phyloP scores from a whole-genome alignment of 2,797 vertebrate species.

The Molossus alvarezi region DNA sequence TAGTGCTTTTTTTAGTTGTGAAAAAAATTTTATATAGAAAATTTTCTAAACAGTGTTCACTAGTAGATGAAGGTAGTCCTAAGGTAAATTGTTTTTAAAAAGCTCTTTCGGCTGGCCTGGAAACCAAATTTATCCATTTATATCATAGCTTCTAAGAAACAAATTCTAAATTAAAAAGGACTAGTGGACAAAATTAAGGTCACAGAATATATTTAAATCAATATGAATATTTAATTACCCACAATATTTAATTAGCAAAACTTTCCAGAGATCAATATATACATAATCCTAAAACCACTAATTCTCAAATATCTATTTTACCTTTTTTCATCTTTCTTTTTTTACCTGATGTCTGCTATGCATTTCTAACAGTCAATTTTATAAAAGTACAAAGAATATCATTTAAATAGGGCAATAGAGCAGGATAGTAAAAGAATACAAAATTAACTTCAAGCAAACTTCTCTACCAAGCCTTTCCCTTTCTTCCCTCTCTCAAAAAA shows the following conservation, averaged over 20 bases:
- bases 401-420: constrained; percentile 15
- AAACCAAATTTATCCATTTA: constrained; percentile 65
- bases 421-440: not conserved
- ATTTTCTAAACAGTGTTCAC: constrained; percentile 52
- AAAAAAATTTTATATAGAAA: constrained; percentile 48
- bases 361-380: not conserved
- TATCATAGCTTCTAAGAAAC: constrained; percentile 57
- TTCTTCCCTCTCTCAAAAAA: not conserved
- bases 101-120: not conserved
- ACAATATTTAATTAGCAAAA: constrained; percentile 54
- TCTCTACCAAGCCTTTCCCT: not conserved
- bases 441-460: constrained; percentile 45
- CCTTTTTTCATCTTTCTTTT: constrained; percentile 48
- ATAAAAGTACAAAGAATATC: constrained; percentile 44
- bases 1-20: not conserved
- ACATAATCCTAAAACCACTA: constrained; percentile 68
- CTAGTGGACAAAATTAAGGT: constrained; percentile 1
- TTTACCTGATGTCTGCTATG: not conserved
- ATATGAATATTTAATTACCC: constrained; percentile 45
- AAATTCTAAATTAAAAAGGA: constrained; percentile 59
- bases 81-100: constrained; percentile 56
- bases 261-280: constrained; percentile 61
- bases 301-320: constrained; percentile 62
- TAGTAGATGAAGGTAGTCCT: not conserved
- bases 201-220: constrained; percentile 49